Evolutionary conservation across 64 coral and sea anemone species (phyloP).

Genomic region (Dendrophyllia cribrosa): DNA sequence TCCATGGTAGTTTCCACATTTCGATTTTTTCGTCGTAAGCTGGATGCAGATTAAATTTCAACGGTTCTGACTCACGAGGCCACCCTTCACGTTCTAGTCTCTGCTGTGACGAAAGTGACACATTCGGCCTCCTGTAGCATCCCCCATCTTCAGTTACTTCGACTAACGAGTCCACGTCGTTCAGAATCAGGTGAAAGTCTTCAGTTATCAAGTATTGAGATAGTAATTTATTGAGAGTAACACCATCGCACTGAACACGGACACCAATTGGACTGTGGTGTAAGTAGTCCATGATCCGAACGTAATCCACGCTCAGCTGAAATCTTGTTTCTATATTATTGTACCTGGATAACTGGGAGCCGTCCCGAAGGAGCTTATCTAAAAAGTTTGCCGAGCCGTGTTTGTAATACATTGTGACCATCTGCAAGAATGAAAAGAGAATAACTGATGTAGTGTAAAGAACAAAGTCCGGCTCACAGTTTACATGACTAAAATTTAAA

Average conservation of each 20-base stretch:
- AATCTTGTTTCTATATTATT: conserved; percentile 65
- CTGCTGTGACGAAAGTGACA: too few species aligned
- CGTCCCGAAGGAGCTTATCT: conserved; percentile 30
- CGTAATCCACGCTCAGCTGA: conserved; percentile 74
- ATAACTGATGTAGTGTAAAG: too few species aligned
- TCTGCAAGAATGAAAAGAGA: conserved; percentile 32
- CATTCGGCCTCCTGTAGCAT: conserved; percentile 11
- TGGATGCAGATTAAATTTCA: too few species aligned
- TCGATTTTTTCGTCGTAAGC: conserved; percentile 84
- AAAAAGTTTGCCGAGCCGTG: conserved; percentile 76
- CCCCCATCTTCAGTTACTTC: conserved; percentile 51
- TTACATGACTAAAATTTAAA: too few species aligned
- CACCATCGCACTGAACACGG: conserved; percentile 88
- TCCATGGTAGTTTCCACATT: conserved; percentile 83
- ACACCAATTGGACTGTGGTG: conserved; percentile 81
- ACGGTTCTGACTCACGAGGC: too few species aligned
- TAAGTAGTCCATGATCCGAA: conserved; percentile 62
- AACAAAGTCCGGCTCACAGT: too few species aligned
- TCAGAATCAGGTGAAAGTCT: too few species aligned
- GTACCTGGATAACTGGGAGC: background rate
- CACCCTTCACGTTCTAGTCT: too few species aligned
- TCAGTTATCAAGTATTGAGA: conserved; percentile 79
- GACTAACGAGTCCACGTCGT: conserved; percentile 55
- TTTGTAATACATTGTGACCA: conserved; percentile 78
- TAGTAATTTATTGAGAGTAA: conserved; percentile 75